Conservation (phyloP, 2,888 invertebrate species). For the Drosophila monieri region DNA sequence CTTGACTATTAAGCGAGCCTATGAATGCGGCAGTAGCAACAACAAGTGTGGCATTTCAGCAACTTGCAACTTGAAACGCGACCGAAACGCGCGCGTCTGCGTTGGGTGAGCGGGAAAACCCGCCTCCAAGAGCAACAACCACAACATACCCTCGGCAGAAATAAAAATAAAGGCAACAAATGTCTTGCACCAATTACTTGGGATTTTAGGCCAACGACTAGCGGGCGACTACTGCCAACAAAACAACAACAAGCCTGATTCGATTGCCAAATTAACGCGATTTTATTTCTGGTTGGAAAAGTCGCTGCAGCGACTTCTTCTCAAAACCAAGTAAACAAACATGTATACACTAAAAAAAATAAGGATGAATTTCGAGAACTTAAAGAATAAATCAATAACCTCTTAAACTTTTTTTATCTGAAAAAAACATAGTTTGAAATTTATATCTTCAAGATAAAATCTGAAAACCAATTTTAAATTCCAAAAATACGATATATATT, state of each 20-base stretch:
- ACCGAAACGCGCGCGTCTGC: slow-evolving; percentile 25
- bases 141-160: slow-evolving; percentile 13
- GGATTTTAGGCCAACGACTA: slow-evolving; percentile 56
- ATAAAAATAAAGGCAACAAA: slow-evolving; percentile 29
- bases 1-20: slow-evolving; percentile 52
- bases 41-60: slow-evolving; percentile 23
- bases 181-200: slow-evolving; percentile 78
- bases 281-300: slow-evolving; percentile 52
- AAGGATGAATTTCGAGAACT: too few species aligned
- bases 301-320: slow-evolving; percentile 43
- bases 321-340: slow-evolving; percentile 26
- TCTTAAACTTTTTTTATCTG: too few species aligned
- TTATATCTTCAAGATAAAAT: background rate
- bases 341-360: background rate
- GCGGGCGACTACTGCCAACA: slow-evolving; percentile 10
- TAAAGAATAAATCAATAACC: too few species aligned
- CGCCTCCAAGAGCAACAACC: slow-evolving; percentile 25
- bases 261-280: slow-evolving; percentile 73
- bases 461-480: background rate
- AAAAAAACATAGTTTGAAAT: background rate
- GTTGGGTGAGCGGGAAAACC: slow-evolving; percentile 41
- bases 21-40: slow-evolving; percentile 12
- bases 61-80: slow-evolving; percentile 60
- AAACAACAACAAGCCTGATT: slow-evolving; percentile 11
- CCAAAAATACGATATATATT: background rate